These are phyloP conservation scores for Dipodomys spectabilis DNA, from an alignment of 2,113 vertebrate genomes.

Conservation along the genomic window DNA sequence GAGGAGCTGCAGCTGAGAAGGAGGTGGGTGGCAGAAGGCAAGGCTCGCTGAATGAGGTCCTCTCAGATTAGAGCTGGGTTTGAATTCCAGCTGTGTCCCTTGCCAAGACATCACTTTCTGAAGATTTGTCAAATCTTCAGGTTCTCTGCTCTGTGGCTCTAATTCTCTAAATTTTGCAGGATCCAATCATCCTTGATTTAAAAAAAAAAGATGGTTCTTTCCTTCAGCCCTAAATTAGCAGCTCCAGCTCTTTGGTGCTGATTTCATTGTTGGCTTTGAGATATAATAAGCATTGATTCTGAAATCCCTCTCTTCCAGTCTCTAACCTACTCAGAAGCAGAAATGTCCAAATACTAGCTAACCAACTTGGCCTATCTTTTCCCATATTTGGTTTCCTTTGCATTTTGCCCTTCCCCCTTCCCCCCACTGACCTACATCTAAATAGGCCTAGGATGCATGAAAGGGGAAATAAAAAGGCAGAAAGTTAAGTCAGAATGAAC, in stretches of 20 bases:
- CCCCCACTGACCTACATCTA: constrained; percentile 54
- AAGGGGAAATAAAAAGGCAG: constrained; percentile 32
- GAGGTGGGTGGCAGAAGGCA: neutral
- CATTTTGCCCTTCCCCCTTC: neutral
- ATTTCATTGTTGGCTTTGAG: neutral
- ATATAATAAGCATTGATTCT: constrained; percentile 2
- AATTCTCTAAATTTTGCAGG: neutral
- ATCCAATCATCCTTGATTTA: neutral
- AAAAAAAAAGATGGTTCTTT: neutral
- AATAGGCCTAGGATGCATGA: constrained; percentile 17
- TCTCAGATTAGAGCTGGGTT: neutral
- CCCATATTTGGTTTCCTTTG: constrained; percentile 35
- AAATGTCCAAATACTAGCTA: neutral
- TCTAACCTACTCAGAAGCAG: constrained; percentile 40
- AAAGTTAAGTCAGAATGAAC: constrained; percentile 57
- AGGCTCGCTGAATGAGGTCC: neutral
- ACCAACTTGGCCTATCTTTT: neutral
- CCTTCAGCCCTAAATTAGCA: constrained; percentile 5
- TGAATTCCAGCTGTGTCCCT: neutral
- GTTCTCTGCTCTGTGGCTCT: neutral
- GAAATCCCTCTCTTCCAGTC: constrained; percentile 13
- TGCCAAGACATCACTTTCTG: neutral
- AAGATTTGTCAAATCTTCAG: neutral
- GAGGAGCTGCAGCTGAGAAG: neutral
- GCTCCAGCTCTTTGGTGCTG: constrained; percentile 24